A percentile compares a stretch with the other conserved stretches of the same genome.
Evolutionary conservation across 2,888 invertebrate genomes (phyloP).

Genomic region (Petrolisthes manimaculis): DNA sequence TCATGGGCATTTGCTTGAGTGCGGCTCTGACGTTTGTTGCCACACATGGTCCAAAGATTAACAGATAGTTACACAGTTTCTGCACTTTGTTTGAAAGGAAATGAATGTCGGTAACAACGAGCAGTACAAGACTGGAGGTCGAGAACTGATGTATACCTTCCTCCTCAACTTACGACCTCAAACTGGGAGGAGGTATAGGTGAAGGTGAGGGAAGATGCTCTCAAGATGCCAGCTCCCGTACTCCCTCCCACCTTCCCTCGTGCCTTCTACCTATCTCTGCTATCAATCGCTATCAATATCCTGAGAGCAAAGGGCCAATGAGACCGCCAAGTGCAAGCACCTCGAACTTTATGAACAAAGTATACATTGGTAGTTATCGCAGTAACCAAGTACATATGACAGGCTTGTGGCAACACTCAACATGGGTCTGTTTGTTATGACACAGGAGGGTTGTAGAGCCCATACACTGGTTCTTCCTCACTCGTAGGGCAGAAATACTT

Average conservation of each 20-base stretch:
- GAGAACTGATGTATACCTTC: neutral
- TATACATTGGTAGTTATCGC: neutral
- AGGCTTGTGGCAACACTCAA: slow-evolving; percentile 29
- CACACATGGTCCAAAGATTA: too few relatives aligned
- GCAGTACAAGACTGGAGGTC: neutral
- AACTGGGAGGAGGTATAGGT: neutral
- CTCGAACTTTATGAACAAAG: neutral
- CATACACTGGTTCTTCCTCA: neutral
- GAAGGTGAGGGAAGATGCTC: neutral
- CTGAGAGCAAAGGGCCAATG: neutral
- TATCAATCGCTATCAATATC: slow-evolving; percentile 1
- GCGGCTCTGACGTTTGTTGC: too few relatives aligned
- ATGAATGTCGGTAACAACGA: too few relatives aligned
- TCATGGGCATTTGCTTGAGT: too few relatives aligned
- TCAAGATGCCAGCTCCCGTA: neutral
- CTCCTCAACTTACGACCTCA: neutral
- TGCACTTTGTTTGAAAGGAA: too few relatives aligned
- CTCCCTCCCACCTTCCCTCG: neutral
- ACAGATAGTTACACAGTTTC: too few relatives aligned
- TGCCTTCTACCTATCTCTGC: neutral
- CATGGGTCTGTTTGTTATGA: slow-evolving; percentile 26
- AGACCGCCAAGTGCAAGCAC: neutral
- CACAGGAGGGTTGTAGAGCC: neutral
- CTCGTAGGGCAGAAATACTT: neutral
- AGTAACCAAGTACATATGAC: neutral